Conservation (phyloP, 2,113 vertebrate genomes). For the Oryzias curvinotus region DNA sequence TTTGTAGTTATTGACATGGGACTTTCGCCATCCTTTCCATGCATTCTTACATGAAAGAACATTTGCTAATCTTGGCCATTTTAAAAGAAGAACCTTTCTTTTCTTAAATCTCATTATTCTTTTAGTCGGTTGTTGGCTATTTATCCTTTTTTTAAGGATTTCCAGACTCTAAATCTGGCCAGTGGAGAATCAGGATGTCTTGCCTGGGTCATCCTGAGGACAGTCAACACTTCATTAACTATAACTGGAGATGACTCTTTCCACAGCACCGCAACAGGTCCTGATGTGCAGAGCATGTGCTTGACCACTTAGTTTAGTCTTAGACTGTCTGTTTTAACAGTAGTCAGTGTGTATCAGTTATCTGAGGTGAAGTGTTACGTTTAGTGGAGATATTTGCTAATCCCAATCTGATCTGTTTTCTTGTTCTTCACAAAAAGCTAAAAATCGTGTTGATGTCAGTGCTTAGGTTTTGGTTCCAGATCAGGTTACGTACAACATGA, state of each 20-base stretch:
- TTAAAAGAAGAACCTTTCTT: slow-evolving; percentile 13
- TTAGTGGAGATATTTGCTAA: too few species aligned
- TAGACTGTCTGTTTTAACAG: background rate
- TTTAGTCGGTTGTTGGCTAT: slow-evolving; percentile 32
- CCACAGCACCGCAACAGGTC: slow-evolving; percentile 3
- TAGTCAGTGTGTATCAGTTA: background rate
- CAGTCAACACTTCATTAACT: slow-evolving; percentile 26
- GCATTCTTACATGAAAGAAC: slow-evolving; percentile 9
- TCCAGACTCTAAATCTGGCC: slow-evolving; percentile 31
- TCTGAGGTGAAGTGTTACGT: background rate
- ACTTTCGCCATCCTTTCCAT: slow-evolving; percentile 21
- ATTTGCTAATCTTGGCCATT: slow-evolving; percentile 24
- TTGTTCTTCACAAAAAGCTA: slow-evolving; percentile 18
- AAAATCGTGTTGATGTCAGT: background rate
- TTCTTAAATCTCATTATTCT: slow-evolving; percentile 28
- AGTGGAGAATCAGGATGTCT: slow-evolving; percentile 2
- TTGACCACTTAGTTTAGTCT: background rate
- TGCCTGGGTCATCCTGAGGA: slow-evolving; percentile 8
- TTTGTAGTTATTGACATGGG: slow-evolving; percentile 11
- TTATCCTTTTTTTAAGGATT: slow-evolving; percentile 47
- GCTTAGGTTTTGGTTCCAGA: too few species aligned
- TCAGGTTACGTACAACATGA: too few species aligned
- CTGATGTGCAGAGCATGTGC: slow-evolving; percentile 17
- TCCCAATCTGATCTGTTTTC: too few species aligned
- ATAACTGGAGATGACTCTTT: slow-evolving; percentile 21